These are phyloP conservation scores for Coregonus clupeaformis DNA, from an alignment of 2,113 vertebrate species.

Conservation along the genomic window DNA sequence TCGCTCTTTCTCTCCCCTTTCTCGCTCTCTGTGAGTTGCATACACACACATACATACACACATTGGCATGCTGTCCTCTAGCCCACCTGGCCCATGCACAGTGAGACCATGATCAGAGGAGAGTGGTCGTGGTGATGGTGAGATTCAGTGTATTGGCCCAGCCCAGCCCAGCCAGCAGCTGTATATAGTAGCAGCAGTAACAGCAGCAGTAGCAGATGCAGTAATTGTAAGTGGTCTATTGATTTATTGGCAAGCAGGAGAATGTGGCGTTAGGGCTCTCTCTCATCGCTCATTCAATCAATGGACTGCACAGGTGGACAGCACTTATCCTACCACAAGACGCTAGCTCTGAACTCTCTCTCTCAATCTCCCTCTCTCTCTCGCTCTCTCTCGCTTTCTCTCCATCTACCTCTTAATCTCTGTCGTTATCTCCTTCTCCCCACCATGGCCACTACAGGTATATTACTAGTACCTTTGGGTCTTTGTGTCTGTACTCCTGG, in stretches of 20 bases:
- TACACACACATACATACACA: neutral
- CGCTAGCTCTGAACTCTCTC: neutral
- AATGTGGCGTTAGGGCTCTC: slow-evolving; percentile 13
- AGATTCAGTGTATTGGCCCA: neutral
- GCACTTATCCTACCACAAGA: neutral
- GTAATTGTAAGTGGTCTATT: slow-evolving; percentile 32
- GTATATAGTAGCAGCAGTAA: neutral
- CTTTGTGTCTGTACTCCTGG: neutral
- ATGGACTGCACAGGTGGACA: slow-evolving; percentile 4
- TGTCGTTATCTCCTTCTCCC: slow-evolving; percentile 6
- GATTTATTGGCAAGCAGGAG: slow-evolving; percentile 31
- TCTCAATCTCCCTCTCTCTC: neutral
- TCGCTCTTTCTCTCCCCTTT: neutral
- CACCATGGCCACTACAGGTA: neutral
- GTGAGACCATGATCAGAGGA: too few relatives aligned
- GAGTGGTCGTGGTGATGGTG: neutral
- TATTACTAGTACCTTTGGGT: too few relatives aligned
- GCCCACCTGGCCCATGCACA: too few relatives aligned
- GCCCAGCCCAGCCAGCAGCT: neutral
- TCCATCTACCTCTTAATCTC: slow-evolving; percentile 3
- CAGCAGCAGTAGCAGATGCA: slow-evolving; percentile 14
- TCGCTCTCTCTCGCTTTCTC: slow-evolving; percentile 9
- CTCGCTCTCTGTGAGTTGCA: neutral
- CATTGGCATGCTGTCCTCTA: neutral
- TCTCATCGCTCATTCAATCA: slow-evolving; percentile 28